These are phyloP conservation scores for Helostoma temminkii DNA, from an alignment of 2,797 vertebrate species.

Conservation along the genomic window DNA sequence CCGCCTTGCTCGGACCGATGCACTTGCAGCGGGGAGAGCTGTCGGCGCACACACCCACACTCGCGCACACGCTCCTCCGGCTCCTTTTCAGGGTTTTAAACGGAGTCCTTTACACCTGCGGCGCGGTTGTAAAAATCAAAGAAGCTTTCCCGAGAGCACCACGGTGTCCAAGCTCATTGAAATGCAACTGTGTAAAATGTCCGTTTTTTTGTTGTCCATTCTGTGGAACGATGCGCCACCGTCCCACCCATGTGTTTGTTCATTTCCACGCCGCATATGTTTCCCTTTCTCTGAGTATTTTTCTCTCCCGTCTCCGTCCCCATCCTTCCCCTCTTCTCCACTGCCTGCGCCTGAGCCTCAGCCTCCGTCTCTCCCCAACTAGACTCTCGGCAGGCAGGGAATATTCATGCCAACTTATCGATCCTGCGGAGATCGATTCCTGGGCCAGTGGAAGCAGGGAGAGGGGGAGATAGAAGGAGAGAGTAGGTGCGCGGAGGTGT, in stretches of 20 bases:
- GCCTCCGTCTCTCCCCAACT: slow-evolving; percentile 87
- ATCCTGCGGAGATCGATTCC: slow-evolving; percentile 93
- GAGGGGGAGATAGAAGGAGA: slow-evolving; percentile 83
- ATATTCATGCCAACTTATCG: slow-evolving; percentile 97
- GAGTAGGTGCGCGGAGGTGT: slow-evolving; percentile 68
- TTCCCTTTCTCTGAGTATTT: slow-evolving; percentile 50
- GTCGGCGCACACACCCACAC: slow-evolving; percentile 56
- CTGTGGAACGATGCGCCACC: slow-evolving; percentile 36
- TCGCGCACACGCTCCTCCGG: slow-evolving; percentile 40
- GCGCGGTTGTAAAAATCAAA: slow-evolving; percentile 27
- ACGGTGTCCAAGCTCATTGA: slow-evolving; percentile 30
- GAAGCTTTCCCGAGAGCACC: slow-evolving; percentile 15
- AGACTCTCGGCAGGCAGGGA: slow-evolving; percentile 88
- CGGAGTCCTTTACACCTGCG: slow-evolving; percentile 38
- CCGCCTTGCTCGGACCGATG: slow-evolving; percentile 66
- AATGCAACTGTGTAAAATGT: slow-evolving; percentile 49
- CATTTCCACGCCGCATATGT: slow-evolving; percentile 38
- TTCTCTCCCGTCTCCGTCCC: slow-evolving; percentile 65
- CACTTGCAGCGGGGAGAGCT: slow-evolving; percentile 54
- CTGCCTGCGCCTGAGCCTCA: slow-evolving; percentile 84
- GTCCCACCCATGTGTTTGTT: slow-evolving; percentile 42
- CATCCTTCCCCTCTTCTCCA: slow-evolving; percentile 81
- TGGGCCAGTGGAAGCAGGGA: slow-evolving; percentile 90
- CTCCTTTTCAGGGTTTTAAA: slow-evolving; percentile 34
- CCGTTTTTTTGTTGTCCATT: slow-evolving; percentile 52